Conservation (phyloP, 2,888 invertebrate genomes). For the Mesorhabditis spiculigera region DNA sequence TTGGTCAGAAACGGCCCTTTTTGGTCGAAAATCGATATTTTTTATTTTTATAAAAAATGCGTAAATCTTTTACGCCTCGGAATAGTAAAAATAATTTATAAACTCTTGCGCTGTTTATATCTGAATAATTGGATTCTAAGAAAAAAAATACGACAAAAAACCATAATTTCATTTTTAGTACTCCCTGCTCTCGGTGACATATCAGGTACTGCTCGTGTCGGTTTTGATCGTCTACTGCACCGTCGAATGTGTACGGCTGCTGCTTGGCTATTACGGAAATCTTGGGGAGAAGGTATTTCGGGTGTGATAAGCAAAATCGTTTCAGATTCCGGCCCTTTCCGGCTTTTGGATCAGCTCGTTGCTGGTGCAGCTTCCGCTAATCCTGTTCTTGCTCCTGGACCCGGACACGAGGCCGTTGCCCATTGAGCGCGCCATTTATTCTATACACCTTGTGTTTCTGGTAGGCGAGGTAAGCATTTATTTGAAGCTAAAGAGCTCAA, state of each 20-base stretch:
- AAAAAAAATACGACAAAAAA: too few relatives aligned
- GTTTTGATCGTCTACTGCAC: conserved; percentile 67
- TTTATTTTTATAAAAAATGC: background rate
- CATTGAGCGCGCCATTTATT: background rate
- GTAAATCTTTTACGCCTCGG: too few relatives aligned
- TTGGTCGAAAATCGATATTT: background rate
- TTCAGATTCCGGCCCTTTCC: conserved; percentile 82
- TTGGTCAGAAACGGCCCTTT: too few relatives aligned
- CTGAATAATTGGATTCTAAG: too few relatives aligned
- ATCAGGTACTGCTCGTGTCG: conserved; percentile 71
- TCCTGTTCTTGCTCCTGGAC: conserved; percentile 74
- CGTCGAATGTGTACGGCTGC: conserved; percentile 73
- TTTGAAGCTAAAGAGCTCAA: background rate
- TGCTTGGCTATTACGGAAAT: conserved; percentile 83
- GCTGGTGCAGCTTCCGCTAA: conserved; percentile 79
- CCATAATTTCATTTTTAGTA: conserved; percentile 67
- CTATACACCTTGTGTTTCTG: background rate
- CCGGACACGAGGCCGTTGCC: background rate
- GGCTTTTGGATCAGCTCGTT: conserved; percentile 82
- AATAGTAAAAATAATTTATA: too few relatives aligned
- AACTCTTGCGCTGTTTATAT: too few relatives aligned
- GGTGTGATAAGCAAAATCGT: conserved; percentile 26
- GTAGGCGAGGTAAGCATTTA: background rate
- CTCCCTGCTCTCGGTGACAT: conserved; percentile 68
- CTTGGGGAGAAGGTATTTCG: conserved; percentile 74